Base-by-base conservation (phyloP, 1,140 invertebrate genomes). In the Conus ventricosus region DNA sequence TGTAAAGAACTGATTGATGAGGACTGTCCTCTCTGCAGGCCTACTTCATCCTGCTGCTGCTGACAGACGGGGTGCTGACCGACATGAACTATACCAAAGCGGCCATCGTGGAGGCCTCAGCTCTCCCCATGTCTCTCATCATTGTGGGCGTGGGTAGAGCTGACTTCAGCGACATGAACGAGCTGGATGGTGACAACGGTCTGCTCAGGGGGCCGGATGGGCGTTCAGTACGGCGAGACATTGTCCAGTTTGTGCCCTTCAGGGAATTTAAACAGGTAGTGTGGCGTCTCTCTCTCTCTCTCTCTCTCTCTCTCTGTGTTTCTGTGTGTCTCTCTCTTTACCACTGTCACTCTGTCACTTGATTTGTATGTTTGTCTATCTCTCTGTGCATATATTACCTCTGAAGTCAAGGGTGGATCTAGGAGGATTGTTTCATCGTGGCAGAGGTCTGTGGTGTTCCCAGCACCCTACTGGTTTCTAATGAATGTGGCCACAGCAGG, bases 51-150 rank as follows among this genome's bases (percentile, higher is more conserved):
- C 93, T 97, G 5, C 94, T 97, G 1, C 96, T 97, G 84, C 94
- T 97, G 8, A 97, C 97, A 6, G 97, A 97, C 95, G 97, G 97
- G 54, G 96, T 96, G 53, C 96, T 97, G 57, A 96, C 96, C 17
- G 97, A 97, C 92, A 96, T 97, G 96, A 95, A 95, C 23, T 94
- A 96, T 63, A 97, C 97, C 0, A 96, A 96, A 91, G 93, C 96
- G 88, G 96, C 96, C 84, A 96, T 96, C 63, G 94, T 96, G n/a
- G 90, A 95, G 76, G 96, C 96, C 11, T 96, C 96, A 4, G 90
- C 90, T 27, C 93, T 96, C 10, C 96, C 96, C 0, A 95, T 97
- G 94, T 96, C 96, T 4, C 96, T 96, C 60, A 96, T 97, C 87
- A 97, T 97, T 88, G 95, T 96, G 23, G 96, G 96, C 25, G 96